Base-by-base conservation (phyloP, 2,797 vertebrate species). In the Sebastes matsubarae region DNA sequence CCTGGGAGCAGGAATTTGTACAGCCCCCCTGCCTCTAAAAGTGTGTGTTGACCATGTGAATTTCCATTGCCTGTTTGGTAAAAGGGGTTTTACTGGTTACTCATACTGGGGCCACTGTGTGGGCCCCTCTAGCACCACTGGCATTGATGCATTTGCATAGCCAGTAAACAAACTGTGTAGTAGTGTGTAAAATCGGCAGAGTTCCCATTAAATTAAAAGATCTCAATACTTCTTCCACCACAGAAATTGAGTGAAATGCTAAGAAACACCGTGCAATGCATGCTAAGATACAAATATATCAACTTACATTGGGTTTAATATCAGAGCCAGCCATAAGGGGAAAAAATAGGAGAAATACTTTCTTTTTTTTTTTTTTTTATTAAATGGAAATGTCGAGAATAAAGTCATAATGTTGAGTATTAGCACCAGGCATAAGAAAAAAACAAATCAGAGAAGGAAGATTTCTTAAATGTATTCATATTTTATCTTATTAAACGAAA, bases 1-100 rank as follows among this genome's bases (percentile, higher is more conserved):
- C 88, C 87, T 66, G 82, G 75, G 91, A 91, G 88, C 91, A 87
- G 92, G 93, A 93, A 89, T 93, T 90, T 92, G 72, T 63, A 81
- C 29, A 22, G 34, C 87, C 85, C 87, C 89, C 88, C 76, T 68
- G 76, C 82, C 60, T 77, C 78, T 46, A 74, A 46, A 46, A 82
- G 86, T 80, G 82, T 79, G 46, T 84, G 81, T 85, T 87, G 82
- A 90, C 89, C 86, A 91, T 92, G 86, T 90, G 88, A 85, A 90
- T 87, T 82, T 86, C 72, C 65, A 55, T 52, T 74, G 58, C 78
- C 14, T 9, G 75, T 79, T 81, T 57, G 57, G 72, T 46, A 54
- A 80, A 42, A 14, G 52, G 58, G 83, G 50, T 78, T 81, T 55
- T 69, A 75, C 60, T 81, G 71, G 90, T 89, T 83, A 82, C 68